Evolutionary conservation across 2,888 invertebrate genomes (phyloP), one percentile per base, ranked within the genome.

Genomic region (Isotomurus palustris): DNA sequence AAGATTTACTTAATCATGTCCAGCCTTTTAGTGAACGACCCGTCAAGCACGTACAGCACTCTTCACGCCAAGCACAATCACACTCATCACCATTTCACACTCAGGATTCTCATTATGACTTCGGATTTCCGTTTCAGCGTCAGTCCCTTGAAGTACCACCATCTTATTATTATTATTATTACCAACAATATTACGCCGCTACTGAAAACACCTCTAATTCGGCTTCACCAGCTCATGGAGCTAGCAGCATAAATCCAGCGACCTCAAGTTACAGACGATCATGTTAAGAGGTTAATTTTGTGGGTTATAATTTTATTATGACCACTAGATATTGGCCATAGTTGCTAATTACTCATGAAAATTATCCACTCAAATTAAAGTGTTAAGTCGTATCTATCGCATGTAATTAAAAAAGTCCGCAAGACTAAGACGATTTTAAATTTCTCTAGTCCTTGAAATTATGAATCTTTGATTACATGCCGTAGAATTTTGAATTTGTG

Each of bases 121-220:
- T 28, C 19, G 24, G 24, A 28, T 24, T 28, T 17, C 27, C 21
- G 22, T 52, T 21, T 27, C 67, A 68, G 25, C 60, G 68, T 5
- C 68, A 68, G 55, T 68, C 68, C 19, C 50, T 67, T 17, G 65
- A 69, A 52, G 62, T 69, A 38, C 69, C 67, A 27, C 51, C 63
- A 22, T 64, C 66, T 52, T 69, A n/a, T n/a, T n/a, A 67, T 35
- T 69, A 69, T 40, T 62, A 66, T 52, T 69, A 69, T 53, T 69
- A 66, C 51, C 60, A 62, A 55, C 58, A 62, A 28, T 49, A 21
- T 36, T 49, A 49, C 24, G 49, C 4, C n/a, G n/a, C n/a, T n/a
- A n/a, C n/a, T 19, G 17, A 32, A 10, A 58, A 58, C 24, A 56
- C 44, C 53, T 51, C 52, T 48, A 47, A 38, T 38, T 44, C 58